These are phyloP conservation scores for Mobula birostris DNA, from an alignment of 2,113 vertebrate genomes.

Conservation along the genomic window DNA sequence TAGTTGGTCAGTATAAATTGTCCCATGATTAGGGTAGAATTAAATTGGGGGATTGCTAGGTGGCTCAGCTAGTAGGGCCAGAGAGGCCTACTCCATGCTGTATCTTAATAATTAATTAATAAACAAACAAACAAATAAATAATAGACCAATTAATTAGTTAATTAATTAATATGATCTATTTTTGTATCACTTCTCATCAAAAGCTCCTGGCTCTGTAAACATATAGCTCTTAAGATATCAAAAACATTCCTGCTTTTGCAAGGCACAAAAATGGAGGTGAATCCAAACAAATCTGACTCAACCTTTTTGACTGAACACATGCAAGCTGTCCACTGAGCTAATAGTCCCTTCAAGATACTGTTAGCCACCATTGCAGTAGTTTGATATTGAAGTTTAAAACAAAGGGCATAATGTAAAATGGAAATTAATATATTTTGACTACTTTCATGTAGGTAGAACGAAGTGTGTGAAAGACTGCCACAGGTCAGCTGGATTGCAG, in stretches of 20 bases:
- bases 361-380: background rate
- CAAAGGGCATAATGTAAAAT: background rate
- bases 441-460: background rate
- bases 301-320: background rate
- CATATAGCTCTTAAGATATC: background rate
- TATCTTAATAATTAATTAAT: too few relatives aligned
- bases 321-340: too few relatives aligned
- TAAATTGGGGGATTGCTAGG: too few relatives aligned
- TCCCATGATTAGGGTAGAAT: too few relatives aligned
- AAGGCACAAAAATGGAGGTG: background rate
- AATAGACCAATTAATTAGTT: too few relatives aligned
- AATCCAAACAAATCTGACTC: background rate
- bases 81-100: too few relatives aligned
- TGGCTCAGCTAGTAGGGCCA: too few relatives aligned
- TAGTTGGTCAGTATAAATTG: too few relatives aligned
- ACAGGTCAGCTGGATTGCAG: too few relatives aligned
- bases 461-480: too few relatives aligned
- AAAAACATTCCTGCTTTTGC: background rate
- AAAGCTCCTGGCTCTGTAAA: background rate
- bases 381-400: background rate
- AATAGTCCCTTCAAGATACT: background rate
- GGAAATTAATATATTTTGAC: background rate
- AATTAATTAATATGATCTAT: background rate
- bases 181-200: background rate
- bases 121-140: too few relatives aligned